A percentile compares a stretch with the other conserved stretches of the same genome.
Conservation (phyloP, 2,113 vertebrate genomes). For the Actinemys pallida region DNA sequence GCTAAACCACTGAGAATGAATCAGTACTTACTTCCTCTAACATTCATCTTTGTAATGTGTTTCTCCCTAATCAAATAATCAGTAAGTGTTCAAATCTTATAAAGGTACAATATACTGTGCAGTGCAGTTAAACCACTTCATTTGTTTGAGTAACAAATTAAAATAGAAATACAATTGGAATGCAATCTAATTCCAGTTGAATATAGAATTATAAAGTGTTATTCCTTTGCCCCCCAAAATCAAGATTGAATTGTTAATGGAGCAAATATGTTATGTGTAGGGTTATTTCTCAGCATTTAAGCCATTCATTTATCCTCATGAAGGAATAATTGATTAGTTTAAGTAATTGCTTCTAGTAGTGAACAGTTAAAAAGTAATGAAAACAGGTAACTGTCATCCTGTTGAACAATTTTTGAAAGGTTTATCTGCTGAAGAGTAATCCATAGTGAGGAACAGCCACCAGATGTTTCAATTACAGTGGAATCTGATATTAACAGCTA, state of each 20-base stretch:
- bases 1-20: not conserved
- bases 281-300: conserved; percentile 39
- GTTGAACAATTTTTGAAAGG: conserved; percentile 31
- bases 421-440: not conserved
- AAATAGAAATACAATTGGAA: not conserved
- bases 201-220: not conserved
- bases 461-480: conserved; percentile 41
- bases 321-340: conserved; percentile 57
- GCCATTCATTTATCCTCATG: not conserved
- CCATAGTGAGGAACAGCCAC: conserved; percentile 18
- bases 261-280: not conserved
- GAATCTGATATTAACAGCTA: conserved; percentile 26
- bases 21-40: not conserved
- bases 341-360: conserved; percentile 56
- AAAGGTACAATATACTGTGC: conserved; percentile 10
- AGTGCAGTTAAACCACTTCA: not conserved
- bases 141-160: conserved; percentile 41
- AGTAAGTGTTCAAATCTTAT: conserved; percentile 35
- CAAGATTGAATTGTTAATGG: not conserved
- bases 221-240: not conserved
- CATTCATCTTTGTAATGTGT: not conserved
- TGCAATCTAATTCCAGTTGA: not conserved
- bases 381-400: conserved; percentile 6
- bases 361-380: conserved; percentile 47
- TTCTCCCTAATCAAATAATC: conserved; percentile 24